Evolutionary conservation across 2,113 vertebrate genomes (phyloP), one percentile per base, ranked within the genome.

Genomic region (Telmatochromis bifrenatus): DNA sequence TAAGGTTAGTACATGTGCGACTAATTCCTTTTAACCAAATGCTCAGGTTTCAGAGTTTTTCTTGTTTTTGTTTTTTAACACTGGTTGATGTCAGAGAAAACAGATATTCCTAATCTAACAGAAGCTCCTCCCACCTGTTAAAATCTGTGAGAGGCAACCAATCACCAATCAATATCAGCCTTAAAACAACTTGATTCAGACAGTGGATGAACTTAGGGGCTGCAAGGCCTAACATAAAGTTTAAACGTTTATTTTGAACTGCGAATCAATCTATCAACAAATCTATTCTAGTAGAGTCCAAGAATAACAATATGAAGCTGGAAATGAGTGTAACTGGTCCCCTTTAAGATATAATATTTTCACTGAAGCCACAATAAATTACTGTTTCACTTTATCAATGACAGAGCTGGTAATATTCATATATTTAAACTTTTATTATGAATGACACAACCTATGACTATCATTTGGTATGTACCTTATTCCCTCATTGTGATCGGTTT

Each of bases 281-380:
- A n/a, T 77, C 26, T 49, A 51, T 51, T 33, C 73, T 51, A 51
- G 14, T 7, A 3, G 6, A 75, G 2, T 51, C 45, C 73, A 77
- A 77, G 17, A 77, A 77, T 51, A 77, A 51, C 26, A 77, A 51
- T 51, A 8, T 33, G 26, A 51, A 13, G 42, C 9, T 77, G 9
- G 6, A 49, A 49, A 75, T 49, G 2, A 31, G 9, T n/a, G 10
- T 33, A 33, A 33, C 19, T 33, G 45, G 26, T 77, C 45, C 10
- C 47, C 45, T 49, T 77, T 77, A n/a, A 77, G 26, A 31, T 49
- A 11, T 5, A 55, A 80, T 56, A 81, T 86, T 84, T 86, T 84
- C 6, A 68, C n/a, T 79, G 84, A 47, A 75, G 51, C 55, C 31
- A 21, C 37, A 79, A 80, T 45, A 82, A 55, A 62, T 47, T 62